Base-by-base conservation (phyloP, 30 jellyfish, hydroid and myxozoan genomes). In the Pseudorhiza aurosa region DNA sequence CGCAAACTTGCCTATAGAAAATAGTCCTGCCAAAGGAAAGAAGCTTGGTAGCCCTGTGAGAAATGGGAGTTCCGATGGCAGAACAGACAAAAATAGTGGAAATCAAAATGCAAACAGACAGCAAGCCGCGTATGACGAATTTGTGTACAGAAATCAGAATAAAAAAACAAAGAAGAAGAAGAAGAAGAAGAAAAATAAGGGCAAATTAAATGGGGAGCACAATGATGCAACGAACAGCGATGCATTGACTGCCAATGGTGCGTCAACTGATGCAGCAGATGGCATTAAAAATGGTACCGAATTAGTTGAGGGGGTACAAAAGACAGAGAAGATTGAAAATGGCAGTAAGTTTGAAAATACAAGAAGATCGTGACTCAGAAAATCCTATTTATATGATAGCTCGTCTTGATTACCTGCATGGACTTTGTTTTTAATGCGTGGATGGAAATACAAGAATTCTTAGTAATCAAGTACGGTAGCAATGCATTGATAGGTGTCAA, bases 151-250 rank as follows among this genome's bases (percentile, higher is more conserved):
- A 67, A 65, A 80, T 47, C 32, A 35, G 25, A 80, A 65, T 67
- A 80, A 65, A 17, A 67, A 80, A 18, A 84, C 51, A 4, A 80
- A 53, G 58, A 80, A 56, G 65, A 80, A 65, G 59, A 80, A 67
- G 28, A 77, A 62, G 35, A 42, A 77, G 47, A 26, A 50, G 28
- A 76, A 40, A 6, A 80, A 80, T 59, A 80, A 80, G 60, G 9
- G 55, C n/a, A n/a, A n/a, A n/a, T 14, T 12, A 2, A 32, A 59
- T 24, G 50, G 50, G 2, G 75, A n/a, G 50, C 21, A 18, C 1
- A 59, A 22, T 28, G 49, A 14, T 1, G 6, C 11, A 12, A 19
- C 4, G 49, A 28, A 10, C 11, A 19, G 49, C 24, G 19, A n/a
- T n/a, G n/a, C n/a, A n/a, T n/a, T n/a, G n/a, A n/a, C 1, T 19